Base-by-base conservation (phyloP, 2,113 vertebrate species). In the Odontophorus gujanensis region DNA sequence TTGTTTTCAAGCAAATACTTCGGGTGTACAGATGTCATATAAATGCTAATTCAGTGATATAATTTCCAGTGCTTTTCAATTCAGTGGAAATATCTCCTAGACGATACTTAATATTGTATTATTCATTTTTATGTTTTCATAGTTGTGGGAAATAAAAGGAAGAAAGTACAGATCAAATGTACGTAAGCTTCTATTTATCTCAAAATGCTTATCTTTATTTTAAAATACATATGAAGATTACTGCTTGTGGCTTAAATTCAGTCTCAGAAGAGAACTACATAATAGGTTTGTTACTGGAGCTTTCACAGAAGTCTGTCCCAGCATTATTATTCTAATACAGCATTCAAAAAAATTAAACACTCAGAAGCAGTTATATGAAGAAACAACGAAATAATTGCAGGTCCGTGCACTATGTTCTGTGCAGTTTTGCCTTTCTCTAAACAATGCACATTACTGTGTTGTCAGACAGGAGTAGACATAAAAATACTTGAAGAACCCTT, bases 1-100 rank as follows among this genome's bases (percentile, higher is more conserved):
- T 38, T 82, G 28, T 58, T 84, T 92, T 83, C 48, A 84, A 75
- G 38, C 10, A 91, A 89, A 48, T 63, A 71, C 6, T 74, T 84
- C 34, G 40, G 6, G 20, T 61, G 50, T 45, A 40, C 8, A n/a
- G 38, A 80, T 85, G 28, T 34, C 40, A 40, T 80, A 76, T 26
- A 85, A 85, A 89, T 87, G 25, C 18, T 61, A 85, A 89, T 72
- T 61, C 3, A 55, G 32, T 40, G 0, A 81, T 47, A 59, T 30
- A 0, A 76, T 87, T 85, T 73, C 21, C 34, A n/a, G 3, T n/a
- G 3, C 4, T 75, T 95, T 92, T 87, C 30, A 76, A 34, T 75
- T 79, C 8, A 72, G 17, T 63, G 38, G 2, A 76, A 95, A 30
- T 72, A 81, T 76, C 92, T 89, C 62, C 30, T 84, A 42, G 15